Evolutionary conservation across 2,113 vertebrate species (phyloP), one percentile per base, ranked within the genome.

Genomic region (Sigmodon hispidus): DNA sequence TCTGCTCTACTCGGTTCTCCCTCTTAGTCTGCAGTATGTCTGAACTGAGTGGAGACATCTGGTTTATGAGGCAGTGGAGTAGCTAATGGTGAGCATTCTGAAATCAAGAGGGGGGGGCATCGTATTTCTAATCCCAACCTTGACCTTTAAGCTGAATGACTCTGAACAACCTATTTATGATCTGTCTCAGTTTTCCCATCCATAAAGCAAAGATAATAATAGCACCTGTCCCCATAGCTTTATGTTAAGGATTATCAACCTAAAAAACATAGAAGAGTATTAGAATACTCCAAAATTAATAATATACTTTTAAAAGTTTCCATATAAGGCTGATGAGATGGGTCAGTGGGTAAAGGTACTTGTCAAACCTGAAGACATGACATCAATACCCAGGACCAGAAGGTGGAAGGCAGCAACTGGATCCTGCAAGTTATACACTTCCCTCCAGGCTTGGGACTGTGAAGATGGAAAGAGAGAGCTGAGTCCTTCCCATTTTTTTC

Each of bases 201-300:
- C 61, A 22, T 61, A 80, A 89, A 69, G 34, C 24, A 19, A 94
- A 31, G 7, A 61, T 43, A 77, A 95, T 48, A 72, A 90, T 9
- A 94, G 24, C 52, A 40, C 13, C 45, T 93, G 21, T 31, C n/a
- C 21, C 13, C 5, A 48, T n/a, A 77, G 19, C 8, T 87, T 43
- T 84, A 29, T 43, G 26, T n/a, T 93, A 57, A 94, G 34, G 43
- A 70, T 87, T 29, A 77, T 19, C 73, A 65, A 94, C 34, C 52
- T 69, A 92, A n/a, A n/a, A n/a, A n/a, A n/a, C n/a, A n/a, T n/a
- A n/a, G n/a, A n/a, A n/a, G 61, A 50, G 11, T 34, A 86, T 19
- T 83, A 8, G 12, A 45, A 76, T 73, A 81, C 85, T 92, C 80
- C 83, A 50, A 83, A 94, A 92, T 77, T 80, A 83, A 67, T 52